Evolutionary conservation across 2,113 vertebrate species (phyloP), one percentile per base, ranked within the genome.

Genomic region (Pygoscelis adeliae): DNA sequence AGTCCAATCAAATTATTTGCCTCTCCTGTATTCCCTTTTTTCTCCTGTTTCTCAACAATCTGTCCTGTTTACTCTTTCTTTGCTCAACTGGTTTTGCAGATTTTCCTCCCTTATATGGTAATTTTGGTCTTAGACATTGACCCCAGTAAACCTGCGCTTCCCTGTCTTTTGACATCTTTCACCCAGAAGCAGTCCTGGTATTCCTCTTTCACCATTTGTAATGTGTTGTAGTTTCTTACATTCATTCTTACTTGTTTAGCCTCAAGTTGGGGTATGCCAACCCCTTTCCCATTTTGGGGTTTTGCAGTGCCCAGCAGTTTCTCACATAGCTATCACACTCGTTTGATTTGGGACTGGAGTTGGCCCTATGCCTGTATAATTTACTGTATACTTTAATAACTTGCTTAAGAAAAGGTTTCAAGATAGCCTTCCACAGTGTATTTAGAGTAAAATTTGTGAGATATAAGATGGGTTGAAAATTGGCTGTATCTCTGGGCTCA

Each of bases 361-460:
- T 47, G 26, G 6, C 19, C 23, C 10, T 86, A 58, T 89, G 29
- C 38, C 26, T 44, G 3, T 38, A 13, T 52, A 20, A 9, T 80
- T 50, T 67, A 32, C 26, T 44, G 3, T 38, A 11, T 52, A 20
- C 11, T 80, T 59, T n/a, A 90, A 27, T 77, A 86, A 27, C 27
- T 93, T 81, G 21, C 27, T 66, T 70, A 78, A 78, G 27, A 82
- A 82, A 79, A 11, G 12, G 19, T 90, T 94, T 76, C 49, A 67
- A 6, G 11, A 58, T 59, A 27, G 13, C 38, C 10, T 77, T 67
- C 32, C 25, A 73, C 42, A 11, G 12, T 32, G 29, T 42, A 44
- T 30, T 85, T 84, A 40, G 12, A 91, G 19, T 72, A 18, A 77
- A 11, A 40, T 77, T 56, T 86, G 22, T 74, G 40, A 62, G 29